A percentile compares a stretch with the other conserved stretches of the same genome.
phyloP scores from a whole-genome alignment of 2,797 vertebrate species.

The Micrastur ruficollis region DNA sequence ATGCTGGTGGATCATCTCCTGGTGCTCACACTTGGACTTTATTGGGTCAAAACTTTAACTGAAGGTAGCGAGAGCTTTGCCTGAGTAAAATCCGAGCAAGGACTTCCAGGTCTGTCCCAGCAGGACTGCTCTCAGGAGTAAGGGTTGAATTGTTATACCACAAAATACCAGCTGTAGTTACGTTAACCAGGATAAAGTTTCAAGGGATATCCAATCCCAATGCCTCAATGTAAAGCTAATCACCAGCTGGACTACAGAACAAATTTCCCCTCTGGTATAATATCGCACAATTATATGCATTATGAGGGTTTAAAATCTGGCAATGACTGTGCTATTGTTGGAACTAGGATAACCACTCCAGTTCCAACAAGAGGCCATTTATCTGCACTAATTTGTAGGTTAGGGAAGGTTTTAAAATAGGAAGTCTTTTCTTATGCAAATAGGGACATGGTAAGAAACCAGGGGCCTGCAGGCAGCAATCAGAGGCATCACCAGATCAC shows the following conservation, averaged over 20 bases:
- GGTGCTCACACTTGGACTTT: neutral
- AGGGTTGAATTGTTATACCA: conserved; percentile 48
- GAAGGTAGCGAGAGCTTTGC: neutral
- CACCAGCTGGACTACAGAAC: conserved; percentile 66
- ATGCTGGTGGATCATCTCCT: neutral
- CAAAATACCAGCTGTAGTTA: conserved; percentile 66
- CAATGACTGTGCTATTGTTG: conserved; percentile 67
- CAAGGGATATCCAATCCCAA: conserved; percentile 61
- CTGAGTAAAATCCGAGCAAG: neutral
- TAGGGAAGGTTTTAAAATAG: conserved; percentile 54
- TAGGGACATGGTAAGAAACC: neutral
- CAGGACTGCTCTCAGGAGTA: conserved; percentile 28
- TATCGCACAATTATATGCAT: conserved; percentile 65
- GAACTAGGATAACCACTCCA: conserved; percentile 44
- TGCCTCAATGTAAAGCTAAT: conserved; percentile 61
- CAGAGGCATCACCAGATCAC: neutral
- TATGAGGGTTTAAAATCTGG: conserved; percentile 67
- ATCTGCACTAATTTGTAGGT: conserved; percentile 56
- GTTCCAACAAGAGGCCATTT: conserved; percentile 61
- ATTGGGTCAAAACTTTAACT: neutral
- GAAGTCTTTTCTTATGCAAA: conserved; percentile 64
- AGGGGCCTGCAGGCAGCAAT: neutral
- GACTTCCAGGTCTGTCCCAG: conserved; percentile 51
- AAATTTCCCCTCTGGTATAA: conserved; percentile 68
- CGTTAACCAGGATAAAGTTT: conserved; percentile 64